Evolutionary conservation across 2,888 invertebrate species (phyloP).

Genomic region (Drosophila rellima): DNA sequence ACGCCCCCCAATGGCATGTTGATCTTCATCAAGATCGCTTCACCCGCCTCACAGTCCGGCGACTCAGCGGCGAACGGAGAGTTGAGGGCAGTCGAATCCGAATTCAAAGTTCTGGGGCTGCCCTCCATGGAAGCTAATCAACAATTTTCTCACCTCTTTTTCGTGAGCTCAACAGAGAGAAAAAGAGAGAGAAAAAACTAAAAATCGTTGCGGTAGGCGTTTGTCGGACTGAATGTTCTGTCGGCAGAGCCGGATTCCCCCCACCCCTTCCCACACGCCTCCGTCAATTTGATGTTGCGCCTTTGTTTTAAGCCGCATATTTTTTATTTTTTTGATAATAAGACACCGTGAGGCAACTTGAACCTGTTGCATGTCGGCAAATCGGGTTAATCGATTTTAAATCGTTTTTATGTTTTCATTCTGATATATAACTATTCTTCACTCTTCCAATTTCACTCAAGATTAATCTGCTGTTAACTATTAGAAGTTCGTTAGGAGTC

Average conservation of each 20-base stretch:
- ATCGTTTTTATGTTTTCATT: constrained; percentile 84
- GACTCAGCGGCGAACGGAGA: background rate
- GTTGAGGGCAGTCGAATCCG: constrained; percentile 6
- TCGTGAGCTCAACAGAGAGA: constrained; percentile 69
- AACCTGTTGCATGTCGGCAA: constrained; percentile 83
- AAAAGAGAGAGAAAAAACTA: constrained; percentile 2
- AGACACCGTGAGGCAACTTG: constrained; percentile 53
- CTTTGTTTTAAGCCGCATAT: constrained; percentile 82
- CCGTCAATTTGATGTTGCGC: constrained; percentile 51
- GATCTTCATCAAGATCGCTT: constrained; percentile 83
- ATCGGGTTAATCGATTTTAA: constrained; percentile 86
- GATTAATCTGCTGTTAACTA: constrained; percentile 73
- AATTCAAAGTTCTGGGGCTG: constrained; percentile 49
- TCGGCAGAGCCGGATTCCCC: constrained; percentile 74
- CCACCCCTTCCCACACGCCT: constrained; percentile 7
- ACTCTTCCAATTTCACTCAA: constrained; percentile 37
- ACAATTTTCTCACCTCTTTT: constrained; percentile 86
- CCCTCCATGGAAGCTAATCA: constrained; percentile 85
- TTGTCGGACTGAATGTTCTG: constrained; percentile 83
- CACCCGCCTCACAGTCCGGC: constrained; percentile 5
- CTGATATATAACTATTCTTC: constrained; percentile 57
- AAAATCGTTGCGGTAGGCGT: constrained; percentile 81
- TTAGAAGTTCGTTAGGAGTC: constrained; percentile 74
- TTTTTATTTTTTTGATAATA: constrained; percentile 66
- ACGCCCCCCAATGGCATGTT: constrained; percentile 76